A percentile compares a stretch with the other conserved stretches of the same genome.
Evolutionary conservation across 2,888 invertebrate genomes (phyloP).

Genomic region (Holacanthella duospinosa): DNA sequence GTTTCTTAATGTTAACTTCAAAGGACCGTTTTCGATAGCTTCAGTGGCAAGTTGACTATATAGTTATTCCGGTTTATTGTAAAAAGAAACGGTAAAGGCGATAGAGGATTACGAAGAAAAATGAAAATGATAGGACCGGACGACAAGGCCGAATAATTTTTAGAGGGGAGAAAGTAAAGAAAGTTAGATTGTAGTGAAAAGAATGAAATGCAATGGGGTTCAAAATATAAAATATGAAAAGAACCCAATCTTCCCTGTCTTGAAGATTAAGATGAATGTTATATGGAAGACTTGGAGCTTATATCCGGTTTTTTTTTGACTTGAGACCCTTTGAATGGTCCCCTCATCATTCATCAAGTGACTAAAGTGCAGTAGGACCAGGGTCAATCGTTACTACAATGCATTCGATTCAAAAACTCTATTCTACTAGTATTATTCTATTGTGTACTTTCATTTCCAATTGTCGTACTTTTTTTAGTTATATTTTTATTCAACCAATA

Average conservation of each 20-base stretch:
- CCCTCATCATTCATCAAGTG: not conserved
- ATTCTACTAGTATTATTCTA: not conserved
- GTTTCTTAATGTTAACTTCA: not conserved
- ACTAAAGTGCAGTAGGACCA: not conserved
- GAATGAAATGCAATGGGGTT: not conserved
- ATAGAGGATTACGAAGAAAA: not conserved
- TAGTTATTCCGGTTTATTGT: not conserved
- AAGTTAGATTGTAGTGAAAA: not conserved
- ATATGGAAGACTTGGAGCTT: not conserved
- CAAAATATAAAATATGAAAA: conserved; percentile 3
- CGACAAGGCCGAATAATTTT: too few species aligned
- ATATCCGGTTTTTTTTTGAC: not conserved
- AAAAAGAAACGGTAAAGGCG: not conserved
- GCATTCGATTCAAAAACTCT: too few species aligned
- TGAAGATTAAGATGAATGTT: conserved; percentile 3
- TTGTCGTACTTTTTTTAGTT: too few species aligned
- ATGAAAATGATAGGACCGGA: not conserved
- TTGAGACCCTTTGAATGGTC: too few species aligned
- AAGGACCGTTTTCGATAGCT: too few species aligned
- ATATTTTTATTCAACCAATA: too few species aligned
- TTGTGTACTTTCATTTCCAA: not conserved
- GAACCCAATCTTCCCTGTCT: not conserved
- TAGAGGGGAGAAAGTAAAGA: not conserved
- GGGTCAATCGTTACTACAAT: too few species aligned
- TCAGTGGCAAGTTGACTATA: too few species aligned